Evolutionary conservation across 2,797 vertebrate species (phyloP).

Genomic region (Harpagifer antarcticus): DNA sequence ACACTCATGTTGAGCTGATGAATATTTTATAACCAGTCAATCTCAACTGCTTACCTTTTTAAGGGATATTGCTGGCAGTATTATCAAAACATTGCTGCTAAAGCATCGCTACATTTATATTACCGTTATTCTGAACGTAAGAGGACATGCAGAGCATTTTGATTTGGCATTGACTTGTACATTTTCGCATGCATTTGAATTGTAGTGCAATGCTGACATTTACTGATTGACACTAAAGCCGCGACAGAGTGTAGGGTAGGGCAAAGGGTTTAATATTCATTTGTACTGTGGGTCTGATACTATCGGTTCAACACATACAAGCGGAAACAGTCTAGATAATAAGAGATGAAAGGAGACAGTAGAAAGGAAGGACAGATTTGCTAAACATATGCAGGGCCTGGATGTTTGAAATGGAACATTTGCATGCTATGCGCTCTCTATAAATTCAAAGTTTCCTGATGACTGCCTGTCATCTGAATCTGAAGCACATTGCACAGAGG

Average conservation of each 20-base stretch:
- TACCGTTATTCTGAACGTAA: background rate
- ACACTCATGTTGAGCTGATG: background rate
- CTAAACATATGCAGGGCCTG: conserved; percentile 41
- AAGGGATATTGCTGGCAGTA: background rate
- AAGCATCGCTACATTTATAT: conserved; percentile 1
- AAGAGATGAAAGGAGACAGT: conserved; percentile 1
- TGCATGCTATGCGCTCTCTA: conserved; percentile 7
- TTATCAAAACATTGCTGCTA: background rate
- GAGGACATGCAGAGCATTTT: background rate
- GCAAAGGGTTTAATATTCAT: conserved; percentile 9
- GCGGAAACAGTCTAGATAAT: conserved; percentile 5
- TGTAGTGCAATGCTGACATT: conserved; percentile 32
- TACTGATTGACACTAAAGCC: conserved; percentile 27
- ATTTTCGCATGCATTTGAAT: conserved; percentile 5
- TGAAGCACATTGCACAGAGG: conserved; percentile 3
- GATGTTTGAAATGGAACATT: conserved; percentile 46
- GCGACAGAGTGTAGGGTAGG: background rate
- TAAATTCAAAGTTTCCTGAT: conserved; percentile 35
- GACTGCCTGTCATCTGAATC: conserved; percentile 33
- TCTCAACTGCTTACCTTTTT: background rate
- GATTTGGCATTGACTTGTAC: conserved; percentile 5
- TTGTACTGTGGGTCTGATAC: conserved; percentile 7
- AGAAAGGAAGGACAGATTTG: conserved; percentile 22
- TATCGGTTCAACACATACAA: conserved; percentile 13
- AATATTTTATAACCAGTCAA: background rate